phyloP scores from a whole-genome alignment of 2,797 vertebrate species.

The Macrochelys suwanniensis region DNA sequence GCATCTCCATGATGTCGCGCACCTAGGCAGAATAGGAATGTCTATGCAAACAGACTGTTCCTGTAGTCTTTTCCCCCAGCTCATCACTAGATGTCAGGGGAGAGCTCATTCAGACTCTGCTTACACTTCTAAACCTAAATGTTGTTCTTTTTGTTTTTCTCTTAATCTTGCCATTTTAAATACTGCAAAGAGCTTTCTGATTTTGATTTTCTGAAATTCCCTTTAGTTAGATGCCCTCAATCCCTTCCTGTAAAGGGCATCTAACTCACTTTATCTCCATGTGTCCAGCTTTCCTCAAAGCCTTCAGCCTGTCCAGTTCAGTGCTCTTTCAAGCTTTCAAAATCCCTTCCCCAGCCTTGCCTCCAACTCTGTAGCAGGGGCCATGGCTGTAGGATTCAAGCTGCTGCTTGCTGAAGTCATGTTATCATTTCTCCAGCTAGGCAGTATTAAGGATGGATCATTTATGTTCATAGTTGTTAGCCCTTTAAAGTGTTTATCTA shows the following conservation, averaged over 20 bases:
- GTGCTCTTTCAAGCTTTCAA: not conserved
- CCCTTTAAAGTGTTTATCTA: not conserved
- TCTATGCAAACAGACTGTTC: not conserved
- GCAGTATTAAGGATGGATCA: not conserved
- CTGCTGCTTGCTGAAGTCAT: not conserved
- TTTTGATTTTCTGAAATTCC: not conserved
- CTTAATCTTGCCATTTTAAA: not conserved
- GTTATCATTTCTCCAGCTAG: not conserved
- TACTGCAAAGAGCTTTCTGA: not conserved
- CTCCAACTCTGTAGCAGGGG: not conserved
- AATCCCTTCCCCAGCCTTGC: not conserved
- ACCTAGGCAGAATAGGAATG: not conserved
- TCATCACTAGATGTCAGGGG: not conserved
- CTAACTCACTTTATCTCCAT: slow-evolving; percentile 31
- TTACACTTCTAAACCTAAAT: not conserved
- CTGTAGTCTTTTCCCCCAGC: not conserved
- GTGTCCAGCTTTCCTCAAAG: not conserved
- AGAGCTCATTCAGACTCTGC: not conserved
- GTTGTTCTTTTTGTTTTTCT: accelerated
- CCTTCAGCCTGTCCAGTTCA: not conserved
- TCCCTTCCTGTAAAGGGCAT: not conserved
- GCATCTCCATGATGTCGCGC: not conserved
- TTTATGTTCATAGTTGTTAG: not conserved
- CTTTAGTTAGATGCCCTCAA: not conserved
- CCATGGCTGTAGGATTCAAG: not conserved